Percentiles rank a stretch among this genome's conserved stretches.
phyloP scores from a whole-genome alignment of 2,113 vertebrate species.

The Lonchura striata region DNA sequence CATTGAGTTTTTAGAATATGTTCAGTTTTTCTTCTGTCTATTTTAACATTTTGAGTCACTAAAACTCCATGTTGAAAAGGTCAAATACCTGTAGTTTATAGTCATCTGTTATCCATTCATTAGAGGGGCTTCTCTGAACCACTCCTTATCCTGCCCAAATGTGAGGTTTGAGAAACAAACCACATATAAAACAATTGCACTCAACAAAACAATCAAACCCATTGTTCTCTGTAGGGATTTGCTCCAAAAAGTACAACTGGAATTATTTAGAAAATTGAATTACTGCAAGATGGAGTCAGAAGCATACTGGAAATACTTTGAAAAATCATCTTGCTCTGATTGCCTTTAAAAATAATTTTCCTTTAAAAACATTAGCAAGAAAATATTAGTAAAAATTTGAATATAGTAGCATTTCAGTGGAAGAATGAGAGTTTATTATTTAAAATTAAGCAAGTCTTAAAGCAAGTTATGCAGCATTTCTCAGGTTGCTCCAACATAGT shows the following conservation, averaged over 20 bases:
- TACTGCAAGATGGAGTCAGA: constrained; percentile 1
- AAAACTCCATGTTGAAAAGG: constrained; percentile 19
- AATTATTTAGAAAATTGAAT: constrained; percentile 25
- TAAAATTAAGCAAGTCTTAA: neutral
- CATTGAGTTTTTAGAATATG: constrained; percentile 2
- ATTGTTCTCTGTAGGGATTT: constrained; percentile 10
- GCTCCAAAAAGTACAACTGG: neutral
- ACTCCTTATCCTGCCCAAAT: neutral
- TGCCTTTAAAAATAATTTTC: neutral
- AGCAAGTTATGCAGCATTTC: neutral
- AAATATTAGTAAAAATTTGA: neutral
- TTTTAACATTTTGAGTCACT: constrained; percentile 32
- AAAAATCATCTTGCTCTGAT: neutral
- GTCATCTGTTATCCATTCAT: constrained; percentile 50
- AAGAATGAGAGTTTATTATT: neutral
- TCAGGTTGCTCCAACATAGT: neutral
- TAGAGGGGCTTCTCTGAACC: constrained; percentile 45
- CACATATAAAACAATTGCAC: neutral
- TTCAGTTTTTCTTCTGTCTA: constrained; percentile 4
- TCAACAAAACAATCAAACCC: neutral
- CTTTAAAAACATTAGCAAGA: neutral
- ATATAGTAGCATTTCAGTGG: neutral
- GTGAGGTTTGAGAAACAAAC: constrained; percentile 1
- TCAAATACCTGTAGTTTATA: constrained; percentile 32
- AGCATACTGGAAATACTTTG: neutral